Base-by-base conservation (phyloP, 2,113 vertebrate species). In the Phyllopteryx taeniolatus region DNA sequence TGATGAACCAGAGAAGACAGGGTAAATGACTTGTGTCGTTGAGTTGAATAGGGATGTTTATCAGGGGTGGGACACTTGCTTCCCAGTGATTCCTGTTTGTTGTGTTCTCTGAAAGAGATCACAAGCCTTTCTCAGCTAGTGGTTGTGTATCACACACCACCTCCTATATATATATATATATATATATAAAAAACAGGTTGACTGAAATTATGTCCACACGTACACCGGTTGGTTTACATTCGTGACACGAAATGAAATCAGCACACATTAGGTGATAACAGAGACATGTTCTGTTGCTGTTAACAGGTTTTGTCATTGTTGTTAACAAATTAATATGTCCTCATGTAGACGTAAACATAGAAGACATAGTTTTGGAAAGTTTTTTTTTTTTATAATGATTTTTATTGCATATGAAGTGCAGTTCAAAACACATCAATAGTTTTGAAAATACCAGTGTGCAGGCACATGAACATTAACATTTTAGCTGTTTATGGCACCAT, bases 21-120 rank as follows among this genome's bases (percentile, higher is more conserved):
- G 78, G 73, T 76, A 76, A 85, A 86, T 74, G 68, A 80, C 78
- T 86, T 83, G 72, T 81, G 73, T 86, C 74, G 71, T 76, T 5
- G 76, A 80, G 71, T 51, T 47, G 73, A 76, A 78, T 66, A 68
- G 56, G 74, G 84, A 80, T 79, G 75, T 85, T 89, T 87, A 85
- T 88, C 82, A 73, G 72, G 72, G 70, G 20, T 6, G 51, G 59
- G 65, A 39, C 73, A 71, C 73, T 73, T 62, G 73, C 66, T n/a
- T 67, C 64, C 73, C 43, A 1, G 67, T 19, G 0, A 56, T 74
- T 69, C 71, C 71, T 78, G 72, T 80, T 79, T 67, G 43, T 47
- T 31, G 64, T 65, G 62, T 46, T 46, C 62, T 74, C 70, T 73
- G 57, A 70, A 46, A 59, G 39, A 67, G 64, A 85, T 79, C 72